A percentile compares a stretch with the other conserved stretches of the same genome.
Evolutionary conservation across 1,140 invertebrate species (phyloP).

Genomic region (Gryon sp.): DNA sequence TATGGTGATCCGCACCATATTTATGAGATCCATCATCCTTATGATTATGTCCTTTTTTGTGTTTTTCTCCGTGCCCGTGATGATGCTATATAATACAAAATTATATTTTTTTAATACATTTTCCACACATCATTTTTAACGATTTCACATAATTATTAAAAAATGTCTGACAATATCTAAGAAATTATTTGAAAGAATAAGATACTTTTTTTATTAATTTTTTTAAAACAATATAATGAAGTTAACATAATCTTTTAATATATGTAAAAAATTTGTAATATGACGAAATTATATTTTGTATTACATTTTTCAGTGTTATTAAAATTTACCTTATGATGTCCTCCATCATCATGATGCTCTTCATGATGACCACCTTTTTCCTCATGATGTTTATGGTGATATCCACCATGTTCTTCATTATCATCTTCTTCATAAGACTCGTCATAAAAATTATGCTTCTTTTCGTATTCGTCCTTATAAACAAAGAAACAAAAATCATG

Average conservation of each 20-base stretch:
- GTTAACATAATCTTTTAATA: no score
- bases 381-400: slow-evolving; percentile 80
- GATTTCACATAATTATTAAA: background rate
- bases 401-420: slow-evolving; percentile 83
- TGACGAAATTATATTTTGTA: no score
- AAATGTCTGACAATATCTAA: no score
- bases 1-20: slow-evolving; percentile 77
- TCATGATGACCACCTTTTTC: slow-evolving; percentile 79
- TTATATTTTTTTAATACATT: background rate
- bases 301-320: no score
- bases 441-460: slow-evolving; percentile 86
- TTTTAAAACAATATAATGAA: no score
- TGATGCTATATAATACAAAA: slow-evolving; percentile 66
- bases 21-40: slow-evolving; percentile 81
- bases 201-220: no score
- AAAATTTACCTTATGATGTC: slow-evolving; percentile 76
- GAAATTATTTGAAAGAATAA: no score
- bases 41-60: slow-evolving; percentile 80
- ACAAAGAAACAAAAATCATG: no score
- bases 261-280: no score
- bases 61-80: slow-evolving; percentile 81
- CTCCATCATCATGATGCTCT: slow-evolving; percentile 76
- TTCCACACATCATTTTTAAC: background rate
- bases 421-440: slow-evolving; percentile 84
- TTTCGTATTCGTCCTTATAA: slow-evolving; percentile 86